phyloP scores from a whole-genome alignment of 2,888 invertebrate species.

The Cybosia mesomella region DNA sequence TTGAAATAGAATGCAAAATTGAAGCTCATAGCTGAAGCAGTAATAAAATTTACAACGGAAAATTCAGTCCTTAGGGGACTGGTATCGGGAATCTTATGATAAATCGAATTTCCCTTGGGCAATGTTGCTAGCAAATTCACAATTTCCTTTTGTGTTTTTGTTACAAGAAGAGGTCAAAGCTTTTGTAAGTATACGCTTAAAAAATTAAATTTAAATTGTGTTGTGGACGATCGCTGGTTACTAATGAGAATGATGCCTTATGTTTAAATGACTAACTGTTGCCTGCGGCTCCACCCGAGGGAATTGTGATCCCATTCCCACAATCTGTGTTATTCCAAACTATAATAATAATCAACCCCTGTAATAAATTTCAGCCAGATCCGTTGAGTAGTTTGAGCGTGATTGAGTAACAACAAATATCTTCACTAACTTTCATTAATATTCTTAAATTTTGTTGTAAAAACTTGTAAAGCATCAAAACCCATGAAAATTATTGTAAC shows the following conservation, averaged over 20 bases:
- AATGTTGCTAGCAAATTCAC: neutral
- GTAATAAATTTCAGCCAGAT: no score
- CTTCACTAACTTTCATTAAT: no score
- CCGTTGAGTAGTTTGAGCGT: no score
- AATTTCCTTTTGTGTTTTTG: conserved; percentile 1
- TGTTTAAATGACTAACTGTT: neutral
- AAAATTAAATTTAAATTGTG: neutral
- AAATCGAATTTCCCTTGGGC: conserved; percentile 8
- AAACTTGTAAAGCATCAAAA: no score
- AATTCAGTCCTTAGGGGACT: neutral
- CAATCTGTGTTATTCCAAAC: no score
- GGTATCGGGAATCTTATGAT: conserved; percentile 5
- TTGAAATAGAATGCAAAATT: neutral
- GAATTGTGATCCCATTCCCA: no score
- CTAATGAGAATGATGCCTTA: neutral
- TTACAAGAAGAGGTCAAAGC: neutral
- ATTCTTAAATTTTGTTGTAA: no score
- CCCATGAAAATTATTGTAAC: no score
- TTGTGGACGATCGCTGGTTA: neutral
- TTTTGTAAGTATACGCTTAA: neutral
- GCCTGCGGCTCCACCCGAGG: neutral
- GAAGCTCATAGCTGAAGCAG: neutral
- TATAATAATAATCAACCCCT: no score
- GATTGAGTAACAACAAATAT: no score
- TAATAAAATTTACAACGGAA: neutral